Evolutionary conservation across 2,888 invertebrate species (phyloP).

Genomic region (Cephus nigrinus): DNA sequence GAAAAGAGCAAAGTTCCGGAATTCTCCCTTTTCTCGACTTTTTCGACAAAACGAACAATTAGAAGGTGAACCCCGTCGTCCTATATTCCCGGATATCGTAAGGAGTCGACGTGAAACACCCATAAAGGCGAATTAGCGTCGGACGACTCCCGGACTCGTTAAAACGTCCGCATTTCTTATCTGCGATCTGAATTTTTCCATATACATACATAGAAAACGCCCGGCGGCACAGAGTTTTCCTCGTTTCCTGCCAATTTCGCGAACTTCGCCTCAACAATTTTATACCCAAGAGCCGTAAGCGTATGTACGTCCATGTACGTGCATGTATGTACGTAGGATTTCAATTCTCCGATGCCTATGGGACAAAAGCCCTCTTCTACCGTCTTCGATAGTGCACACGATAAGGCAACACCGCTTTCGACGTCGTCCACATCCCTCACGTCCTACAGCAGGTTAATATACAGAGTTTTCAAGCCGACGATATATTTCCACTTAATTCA

Average conservation of each 20-base stretch:
- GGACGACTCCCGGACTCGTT: not conserved
- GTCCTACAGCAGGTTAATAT: not conserved
- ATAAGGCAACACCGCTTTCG: not conserved
- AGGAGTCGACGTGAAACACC: not conserved
- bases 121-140: not conserved
- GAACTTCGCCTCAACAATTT: not conserved
- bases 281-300: not conserved
- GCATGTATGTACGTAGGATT: not conserved
- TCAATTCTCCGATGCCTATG: not conserved
- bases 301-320: not conserved
- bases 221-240: not conserved
- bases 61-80: not conserved
- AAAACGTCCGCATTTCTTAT: not conserved
- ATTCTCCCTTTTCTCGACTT: not conserved
- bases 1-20: not conserved
- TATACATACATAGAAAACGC: not conserved
- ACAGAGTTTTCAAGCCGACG: not conserved
- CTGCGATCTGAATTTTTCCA: not conserved
- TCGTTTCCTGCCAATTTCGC: not conserved
- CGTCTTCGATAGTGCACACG: not conserved
- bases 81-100: not conserved
- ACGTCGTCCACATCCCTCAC: not conserved
- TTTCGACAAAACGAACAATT: not conserved
- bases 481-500: not conserved
- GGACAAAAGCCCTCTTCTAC: not conserved